Percentiles rank a stretch among this genome's conserved stretches.
Conservation (phyloP, 2,797 vertebrate species). For the Chaunax sp. region DNA sequence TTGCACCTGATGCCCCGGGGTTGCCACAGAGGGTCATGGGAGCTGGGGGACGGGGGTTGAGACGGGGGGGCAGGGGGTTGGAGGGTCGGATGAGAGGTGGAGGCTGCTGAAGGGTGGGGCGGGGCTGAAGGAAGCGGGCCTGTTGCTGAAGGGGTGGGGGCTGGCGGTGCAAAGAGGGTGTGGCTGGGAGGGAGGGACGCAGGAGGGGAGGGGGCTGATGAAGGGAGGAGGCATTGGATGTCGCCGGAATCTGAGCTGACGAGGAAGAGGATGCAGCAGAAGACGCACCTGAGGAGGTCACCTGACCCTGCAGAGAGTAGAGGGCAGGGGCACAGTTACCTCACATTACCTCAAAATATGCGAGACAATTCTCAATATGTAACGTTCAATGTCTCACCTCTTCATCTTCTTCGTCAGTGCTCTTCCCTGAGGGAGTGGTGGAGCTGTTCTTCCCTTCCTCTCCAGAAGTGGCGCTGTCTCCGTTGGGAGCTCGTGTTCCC, state of each 20-base stretch:
- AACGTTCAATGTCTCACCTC: conserved; percentile 69
- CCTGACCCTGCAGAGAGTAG: conserved; percentile 77
- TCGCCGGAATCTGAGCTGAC: conserved; percentile 82
- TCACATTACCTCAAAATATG: background rate
- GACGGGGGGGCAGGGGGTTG: conserved; percentile 92
- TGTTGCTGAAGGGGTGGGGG: conserved; percentile 97
- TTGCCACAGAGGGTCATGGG: conserved; percentile 75
- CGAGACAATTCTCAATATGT: background rate
- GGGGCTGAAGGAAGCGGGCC: conserved; percentile 93
- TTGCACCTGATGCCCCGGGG: conserved; percentile 40
- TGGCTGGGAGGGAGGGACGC: conserved; percentile 92
- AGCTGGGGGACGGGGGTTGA: conserved; percentile 91
- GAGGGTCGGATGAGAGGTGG: conserved; percentile 95
- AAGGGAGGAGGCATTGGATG: conserved; percentile 80
- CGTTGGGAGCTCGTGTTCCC: conserved; percentile 92
- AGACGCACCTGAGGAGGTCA: conserved; percentile 87
- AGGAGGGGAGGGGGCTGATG: conserved; percentile 96
- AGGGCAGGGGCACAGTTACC: conserved; percentile 5
- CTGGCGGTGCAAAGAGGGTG: conserved; percentile 95
- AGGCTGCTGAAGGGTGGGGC: conserved; percentile 92
- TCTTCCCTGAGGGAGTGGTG: conserved; percentile 94
- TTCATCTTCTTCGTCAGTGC: conserved; percentile 97
- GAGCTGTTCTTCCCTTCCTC: conserved; percentile 96
- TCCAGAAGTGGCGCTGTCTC: conserved; percentile 91
- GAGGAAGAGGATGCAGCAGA: conserved; percentile 83